phyloP scores from a whole-genome alignment of 1,140 invertebrate genomes.

The Drosophila biarmipes region DNA sequence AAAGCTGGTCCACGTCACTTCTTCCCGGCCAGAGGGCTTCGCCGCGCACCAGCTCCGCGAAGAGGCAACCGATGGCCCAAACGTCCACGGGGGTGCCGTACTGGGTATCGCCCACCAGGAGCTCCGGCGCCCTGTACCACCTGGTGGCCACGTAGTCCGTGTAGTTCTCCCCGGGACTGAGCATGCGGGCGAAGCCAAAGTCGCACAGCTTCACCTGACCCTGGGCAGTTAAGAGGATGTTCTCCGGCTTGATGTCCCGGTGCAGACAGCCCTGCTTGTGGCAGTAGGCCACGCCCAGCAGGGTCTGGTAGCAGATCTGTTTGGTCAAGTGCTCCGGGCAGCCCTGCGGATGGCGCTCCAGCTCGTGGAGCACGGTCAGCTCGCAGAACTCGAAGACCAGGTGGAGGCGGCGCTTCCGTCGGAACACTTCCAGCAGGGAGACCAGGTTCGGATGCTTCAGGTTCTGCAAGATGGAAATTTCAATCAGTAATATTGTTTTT shows the following conservation, averaged over 20 bases:
- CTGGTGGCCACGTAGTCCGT: constrained; percentile 99
- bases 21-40: constrained; percentile 99
- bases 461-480: constrained; percentile 88
- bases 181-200: constrained; percentile 98
- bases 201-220: constrained; percentile 99
- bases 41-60: constrained; percentile 97
- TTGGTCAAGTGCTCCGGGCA: constrained; percentile 95
- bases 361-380: constrained; percentile 97
- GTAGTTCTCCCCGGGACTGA: constrained; percentile 98
- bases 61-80: constrained; percentile 91
- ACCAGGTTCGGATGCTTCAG: constrained; percentile 99
- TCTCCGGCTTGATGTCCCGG: constrained; percentile 99
- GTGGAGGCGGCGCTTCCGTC: constrained; percentile 97
- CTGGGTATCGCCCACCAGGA: constrained; percentile 98
- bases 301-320: constrained; percentile 97
- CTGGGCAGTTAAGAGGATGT: constrained; percentile 97
- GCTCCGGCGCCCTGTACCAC: constrained; percentile 98
- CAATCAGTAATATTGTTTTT: too few species aligned
- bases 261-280: constrained; percentile 98
- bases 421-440: constrained; percentile 98
- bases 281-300: constrained; percentile 97
- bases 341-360: constrained; percentile 95
- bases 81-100: constrained; percentile 99
- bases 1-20: constrained; percentile 99
- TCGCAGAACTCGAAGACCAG: constrained; percentile 99